These are phyloP conservation scores for Elysia crispata DNA, from an alignment of 2,888 invertebrate species.

Conservation along the genomic window DNA sequence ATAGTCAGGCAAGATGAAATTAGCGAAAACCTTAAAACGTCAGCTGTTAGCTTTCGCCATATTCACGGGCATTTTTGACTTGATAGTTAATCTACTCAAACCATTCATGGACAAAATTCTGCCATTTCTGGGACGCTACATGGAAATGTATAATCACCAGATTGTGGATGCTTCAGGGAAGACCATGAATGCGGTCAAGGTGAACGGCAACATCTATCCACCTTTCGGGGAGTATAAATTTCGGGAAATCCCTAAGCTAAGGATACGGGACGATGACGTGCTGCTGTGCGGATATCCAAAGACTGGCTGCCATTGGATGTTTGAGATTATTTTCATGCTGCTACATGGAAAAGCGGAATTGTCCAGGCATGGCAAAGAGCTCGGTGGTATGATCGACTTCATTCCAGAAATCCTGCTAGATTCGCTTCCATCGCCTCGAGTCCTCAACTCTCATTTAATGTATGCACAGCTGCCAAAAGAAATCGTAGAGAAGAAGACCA, in stretches of 20 bases:
- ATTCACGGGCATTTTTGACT: too few species aligned
- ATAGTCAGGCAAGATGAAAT: too few species aligned
- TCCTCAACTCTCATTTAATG: conserved; percentile 38
- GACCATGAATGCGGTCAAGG: not conserved
- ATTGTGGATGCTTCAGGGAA: conserved; percentile 14
- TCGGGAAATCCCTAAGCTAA: not conserved
- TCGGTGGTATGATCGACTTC: conserved; percentile 37
- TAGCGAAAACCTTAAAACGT: too few species aligned
- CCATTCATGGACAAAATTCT: too few species aligned
- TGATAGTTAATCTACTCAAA: too few species aligned
- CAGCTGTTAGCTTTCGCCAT: too few species aligned
- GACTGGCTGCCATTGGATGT: conserved; percentile 46
- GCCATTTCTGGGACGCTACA: too few species aligned
- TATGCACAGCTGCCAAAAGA: conserved; percentile 37
- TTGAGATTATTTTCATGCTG: conserved; percentile 40
- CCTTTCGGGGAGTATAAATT: not conserved
- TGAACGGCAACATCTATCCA: conserved; percentile 19
- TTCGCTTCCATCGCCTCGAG: conserved; percentile 40
- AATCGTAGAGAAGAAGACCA: conserved; percentile 19
- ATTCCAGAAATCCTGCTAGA: conserved; percentile 23
- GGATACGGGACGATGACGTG: conserved; percentile 37
- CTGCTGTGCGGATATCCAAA: conserved; percentile 41
- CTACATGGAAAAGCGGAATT: not conserved
- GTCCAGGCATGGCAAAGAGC: conserved; percentile 30
- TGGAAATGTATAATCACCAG: not conserved